phyloP scores from a whole-genome alignment of 1,140 invertebrate genomes.

The Tetramorium alpestre region DNA sequence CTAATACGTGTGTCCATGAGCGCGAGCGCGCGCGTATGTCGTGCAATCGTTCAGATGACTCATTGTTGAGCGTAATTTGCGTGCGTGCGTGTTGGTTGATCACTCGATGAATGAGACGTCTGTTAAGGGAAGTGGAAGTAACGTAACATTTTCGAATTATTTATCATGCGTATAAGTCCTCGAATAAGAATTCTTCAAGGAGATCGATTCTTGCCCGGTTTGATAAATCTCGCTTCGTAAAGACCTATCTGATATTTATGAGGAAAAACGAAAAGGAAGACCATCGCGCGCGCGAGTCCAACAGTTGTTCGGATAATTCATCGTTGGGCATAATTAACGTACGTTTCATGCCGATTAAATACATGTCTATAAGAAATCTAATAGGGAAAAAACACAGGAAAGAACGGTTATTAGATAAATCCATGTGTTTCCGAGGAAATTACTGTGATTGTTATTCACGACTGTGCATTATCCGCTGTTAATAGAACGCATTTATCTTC shows the following conservation, averaged over 20 bases:
- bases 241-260: background rate
- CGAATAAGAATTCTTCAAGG: background rate
- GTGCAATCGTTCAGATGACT: slow-evolving; percentile 26
- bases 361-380: slow-evolving; percentile 6
- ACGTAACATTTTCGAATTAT: slow-evolving; percentile 31
- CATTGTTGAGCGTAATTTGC: slow-evolving; percentile 29
- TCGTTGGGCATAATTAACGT: slow-evolving; percentile 24
- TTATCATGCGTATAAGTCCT: background rate
- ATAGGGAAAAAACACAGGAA: slow-evolving; percentile 1
- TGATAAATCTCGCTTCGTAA: slow-evolving; percentile 2
- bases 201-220: slow-evolving; percentile 2
- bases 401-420: slow-evolving; percentile 39
- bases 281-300: background rate
- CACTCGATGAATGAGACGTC: slow-evolving; percentile 48
- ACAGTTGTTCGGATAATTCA: background rate
- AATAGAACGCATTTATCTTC: slow-evolving; percentile 18
- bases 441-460: slow-evolving; percentile 23
- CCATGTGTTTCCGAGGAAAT: slow-evolving; percentile 14
- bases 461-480: slow-evolving; percentile 21
- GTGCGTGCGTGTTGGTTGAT: slow-evolving; percentile 24
- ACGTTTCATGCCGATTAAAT: slow-evolving; percentile 39
- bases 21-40: background rate
- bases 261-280: background rate
- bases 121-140: slow-evolving; percentile 5
- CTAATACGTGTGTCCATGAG: too few species aligned